Evolutionary conservation across 2,797 vertebrate species (phyloP), one percentile per base, ranked within the genome.

Genomic region (Lacerta viridis): DNA sequence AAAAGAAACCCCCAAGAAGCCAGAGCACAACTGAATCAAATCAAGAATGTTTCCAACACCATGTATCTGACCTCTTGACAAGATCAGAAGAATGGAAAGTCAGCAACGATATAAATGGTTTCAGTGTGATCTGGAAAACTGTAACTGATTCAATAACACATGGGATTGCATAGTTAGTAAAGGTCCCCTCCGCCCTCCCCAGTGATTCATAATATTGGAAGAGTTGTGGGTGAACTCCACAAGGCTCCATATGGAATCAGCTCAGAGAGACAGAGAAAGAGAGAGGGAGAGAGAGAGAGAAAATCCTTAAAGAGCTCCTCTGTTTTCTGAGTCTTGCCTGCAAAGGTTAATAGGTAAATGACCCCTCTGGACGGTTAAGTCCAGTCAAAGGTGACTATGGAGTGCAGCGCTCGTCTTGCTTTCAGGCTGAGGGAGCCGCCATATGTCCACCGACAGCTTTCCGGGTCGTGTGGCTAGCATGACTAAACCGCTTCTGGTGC

Each of bases 41-140:
- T 95, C 91, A 93, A 92, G 93, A 92, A 92, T 93, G 91, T 78
- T 90, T 87, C 86, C 85, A 91, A 88, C 85, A 68, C 85, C 90
- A 43, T 59, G 83, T 90, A 91, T 88, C 91, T 94, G 92, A 88
- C 75, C 83, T 94, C 88, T 93, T 92, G 92, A 93, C 84, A 91
- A 87, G 93, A 93, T 88, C 92, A 93, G 90, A 91, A 94, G 92
- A 90, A 84, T 93, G 92, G 93, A 94, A 92, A 91, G 82, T 91
- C 94, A 93, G 88, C 93, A 94, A 90, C 88, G 66, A 88, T 87
- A 90, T 90, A 92, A 94, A 88, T 91, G 85, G 88, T 93, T 88
- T 92, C 89, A 93, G 80, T 89, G 85, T 93, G 87, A 93, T 93
- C 85, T 0, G 33, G 94, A 85, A 79, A 85, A 92, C 59, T 87